A percentile compares a stretch with the other conserved stretches of the same genome.
phyloP scores from a whole-genome alignment of 92 coral and sea anemone species.

The Zoanthus gigantus region DNA sequence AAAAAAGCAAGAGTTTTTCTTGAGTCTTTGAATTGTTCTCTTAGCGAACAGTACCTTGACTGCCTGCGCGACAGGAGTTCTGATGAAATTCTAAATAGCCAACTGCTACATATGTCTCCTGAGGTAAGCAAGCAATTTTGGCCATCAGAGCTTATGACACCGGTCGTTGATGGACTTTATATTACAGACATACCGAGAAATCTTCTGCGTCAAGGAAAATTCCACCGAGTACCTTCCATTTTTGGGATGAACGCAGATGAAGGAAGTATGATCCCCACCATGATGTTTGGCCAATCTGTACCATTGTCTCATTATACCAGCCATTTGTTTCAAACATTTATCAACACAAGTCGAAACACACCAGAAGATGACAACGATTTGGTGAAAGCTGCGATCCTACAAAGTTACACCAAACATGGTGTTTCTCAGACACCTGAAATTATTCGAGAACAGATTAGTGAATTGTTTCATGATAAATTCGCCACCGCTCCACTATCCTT shows the following conservation, averaged over 20 bases:
- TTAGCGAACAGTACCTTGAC: not conserved
- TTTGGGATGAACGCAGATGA: conserved; percentile 46
- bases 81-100: conserved; percentile 17
- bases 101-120: not conserved
- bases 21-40: conserved; percentile 2
- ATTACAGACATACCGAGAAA: conserved; percentile 43
- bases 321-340: conserved; percentile 13
- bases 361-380: conserved; percentile 50
- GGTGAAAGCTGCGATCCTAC: conserved; percentile 62
- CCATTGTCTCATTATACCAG: conserved; percentile 12
- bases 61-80: conserved; percentile 13
- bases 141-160: not conserved
- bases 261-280: conserved; percentile 25
- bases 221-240: conserved; percentile 51
- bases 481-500: conserved; percentile 45
- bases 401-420: conserved; percentile 66
- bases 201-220: conserved; percentile 45
- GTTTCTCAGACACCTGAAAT: conserved; percentile 44
- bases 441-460: conserved; percentile 40
- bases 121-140: conserved; percentile 9
- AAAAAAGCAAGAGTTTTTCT: not conserved
- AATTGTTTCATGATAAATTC: conserved; percentile 35
- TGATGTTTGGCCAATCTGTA: not conserved
- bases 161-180: conserved; percentile 52
- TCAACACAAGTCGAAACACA: conserved; percentile 10